Evolutionary conservation across 2,113 vertebrate species (phyloP), one percentile per base, ranked within the genome.

Genomic region (Rhynchopsitta pachyrhyncha): DNA sequence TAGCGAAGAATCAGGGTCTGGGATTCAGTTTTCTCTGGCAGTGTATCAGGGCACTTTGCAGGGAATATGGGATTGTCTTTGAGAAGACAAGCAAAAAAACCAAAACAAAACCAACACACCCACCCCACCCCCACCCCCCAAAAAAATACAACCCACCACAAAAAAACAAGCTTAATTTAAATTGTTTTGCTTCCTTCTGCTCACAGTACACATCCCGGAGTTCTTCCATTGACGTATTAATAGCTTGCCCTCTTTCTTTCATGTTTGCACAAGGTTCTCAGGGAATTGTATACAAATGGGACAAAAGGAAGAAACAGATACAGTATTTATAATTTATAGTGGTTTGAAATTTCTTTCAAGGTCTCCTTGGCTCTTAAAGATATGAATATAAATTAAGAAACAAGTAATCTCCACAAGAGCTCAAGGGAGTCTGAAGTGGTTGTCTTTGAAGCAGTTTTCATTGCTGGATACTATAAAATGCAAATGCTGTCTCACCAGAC

Each of bases 311-410:
- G 93, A 98, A 97, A 95, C 62, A 93, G 96, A 97, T 97, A 95
- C 86, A 95, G 94, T 97, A 97, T 98, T 98, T 97, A 98, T 97
- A 95, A 98, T 98, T 97, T 98, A 97, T 96, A 91, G 93, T 88
- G 67, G 74, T 94, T 97, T 95, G 92, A 97, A 97, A 96, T 96
- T 89, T 96, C 93, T 98, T 97, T 97, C 97, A 97, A 98, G 95
- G 96, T 97, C 97, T 97, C 91, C 97, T 98, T 97, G 95, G 93
- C 93, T 98, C 97, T 97, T 96, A 96, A 97, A 98, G 95, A 96
- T 95, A 97, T 88, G 97, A 98, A 98, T 98, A 97, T 97, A 97
- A 98, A 98, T 98, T 97, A 97, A 97, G 93, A 97, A 98, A 97
- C 89, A 97, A 97, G 97, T 82, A 95, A 95, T 96, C 97, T 97